Percentiles rank a stretch among this genome's conserved stretches.
These are phyloP conservation scores for Daptonema setosum DNA, from an alignment of 2,888 invertebrate genomes.

Conservation along the genomic window DNA sequence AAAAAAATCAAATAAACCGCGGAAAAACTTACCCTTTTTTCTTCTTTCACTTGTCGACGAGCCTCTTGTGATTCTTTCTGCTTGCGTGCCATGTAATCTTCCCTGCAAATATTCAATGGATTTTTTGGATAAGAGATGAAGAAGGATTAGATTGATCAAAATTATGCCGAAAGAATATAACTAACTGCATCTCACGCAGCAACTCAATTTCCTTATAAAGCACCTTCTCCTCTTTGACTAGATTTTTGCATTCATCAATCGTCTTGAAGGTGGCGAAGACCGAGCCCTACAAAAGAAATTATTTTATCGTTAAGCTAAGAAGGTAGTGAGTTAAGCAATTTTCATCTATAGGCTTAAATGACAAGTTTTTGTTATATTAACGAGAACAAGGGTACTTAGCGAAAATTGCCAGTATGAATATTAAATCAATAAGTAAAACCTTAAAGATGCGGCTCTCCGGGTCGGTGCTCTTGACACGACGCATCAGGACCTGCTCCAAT, in stretches of 20 bases:
- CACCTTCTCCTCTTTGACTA: constrained; percentile 44
- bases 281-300: constrained; percentile 46
- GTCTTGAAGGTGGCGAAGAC: constrained; percentile 66
- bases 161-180: too few relatives aligned
- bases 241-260: constrained; percentile 55
- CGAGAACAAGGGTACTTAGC: too few relatives aligned
- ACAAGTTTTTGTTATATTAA: not conserved
- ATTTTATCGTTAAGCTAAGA: not conserved
- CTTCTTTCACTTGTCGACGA: not conserved
- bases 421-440: constrained; percentile 25
- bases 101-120: not conserved
- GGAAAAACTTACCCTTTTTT: not conserved
- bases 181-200: constrained; percentile 18
- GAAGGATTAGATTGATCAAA: not conserved
- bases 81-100: not conserved
- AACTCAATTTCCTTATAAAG: constrained; percentile 38
- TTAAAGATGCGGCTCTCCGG: constrained; percentile 17
- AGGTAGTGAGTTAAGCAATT: too few relatives aligned
- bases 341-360: too few relatives aligned
- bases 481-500: constrained; percentile 42
- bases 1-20: not conserved
- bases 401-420: too few relatives aligned
- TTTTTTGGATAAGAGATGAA: not conserved
- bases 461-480: constrained; percentile 24
- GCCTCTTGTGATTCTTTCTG: not conserved